Base-by-base conservation (phyloP, 2,888 invertebrate species). In the Volucella bombylans region DNA sequence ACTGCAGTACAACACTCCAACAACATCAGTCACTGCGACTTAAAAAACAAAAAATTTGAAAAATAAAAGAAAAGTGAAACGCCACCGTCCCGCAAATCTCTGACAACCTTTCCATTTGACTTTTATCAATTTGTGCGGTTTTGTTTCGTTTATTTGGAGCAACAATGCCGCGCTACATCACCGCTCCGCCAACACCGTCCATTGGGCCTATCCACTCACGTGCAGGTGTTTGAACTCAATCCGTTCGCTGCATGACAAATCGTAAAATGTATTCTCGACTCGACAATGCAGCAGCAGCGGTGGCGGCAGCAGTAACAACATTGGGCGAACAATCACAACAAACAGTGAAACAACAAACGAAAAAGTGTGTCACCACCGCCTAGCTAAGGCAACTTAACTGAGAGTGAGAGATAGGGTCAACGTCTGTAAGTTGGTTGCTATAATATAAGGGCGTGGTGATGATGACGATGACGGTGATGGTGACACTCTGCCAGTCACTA, bases 151-250 rank as follows among this genome's bases (percentile, higher is more conserved):
- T 72, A 85, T 85, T 85, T 81, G 68, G 81, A 81, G 76, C 81
- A 76, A 31, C 31, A 31, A 39, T 50, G 12, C 61, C 41, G 50
- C 54, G 52, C 68, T 45, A 31, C 55, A n/a, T 15, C 47, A 62
- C 31, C 55, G 41, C 45, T 15, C 71, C 65, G 39, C 49, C 57
- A 39, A 69, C 12, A 68, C 59, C 45, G 49, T 57, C n/a, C 55
- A n/a, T 41, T 8, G 38, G 59, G 50, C 68, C 54, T 62, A 67
- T 65, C 54, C 52, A 80, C 45, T 64, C 67, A 76, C 76, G 81
- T 85, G 85, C 85, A 85, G 85, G 85, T 85, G 85, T 85, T 85
- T 85, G 81, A 85, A 85, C 85, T 85, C 85, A 85, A 85, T 85
- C 18, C 76, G 85, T 72, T 81, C 68, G 85, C 62, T 85, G 85